A percentile compares a stretch with the other conserved stretches of the same genome.
Evolutionary conservation across 2,888 invertebrate genomes (phyloP).

Genomic region (Papilio demoleus): DNA sequence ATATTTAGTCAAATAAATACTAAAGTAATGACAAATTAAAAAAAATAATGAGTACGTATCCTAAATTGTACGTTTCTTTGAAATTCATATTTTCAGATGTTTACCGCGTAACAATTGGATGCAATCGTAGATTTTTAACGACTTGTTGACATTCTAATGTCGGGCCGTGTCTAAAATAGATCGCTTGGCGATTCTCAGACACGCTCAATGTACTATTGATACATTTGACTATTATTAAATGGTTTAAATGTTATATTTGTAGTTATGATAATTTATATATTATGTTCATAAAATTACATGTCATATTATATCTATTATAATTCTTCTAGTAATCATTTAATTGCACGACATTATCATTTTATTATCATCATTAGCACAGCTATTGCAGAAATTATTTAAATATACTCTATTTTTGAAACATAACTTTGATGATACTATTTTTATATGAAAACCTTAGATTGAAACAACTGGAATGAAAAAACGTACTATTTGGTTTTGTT

Average conservation of each 20-base stretch:
- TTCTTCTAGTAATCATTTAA: not conserved
- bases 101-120: slow-evolving; percentile 29
- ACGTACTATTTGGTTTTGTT: too few species aligned
- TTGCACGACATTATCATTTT: not conserved
- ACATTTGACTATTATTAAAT: not conserved
- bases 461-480: too few species aligned
- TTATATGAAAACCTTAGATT: too few species aligned
- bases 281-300: not conserved
- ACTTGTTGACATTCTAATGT: slow-evolving; percentile 35
- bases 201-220: not conserved
- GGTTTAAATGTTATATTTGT: not conserved
- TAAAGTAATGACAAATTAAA: not conserved
- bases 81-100: slow-evolving; percentile 13
- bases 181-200: slow-evolving; percentile 18
- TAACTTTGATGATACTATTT: too few species aligned
- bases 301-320: not conserved
- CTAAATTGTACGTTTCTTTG: slow-evolving; percentile 11
- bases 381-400: too few species aligned
- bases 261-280: not conserved
- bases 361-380: too few species aligned
- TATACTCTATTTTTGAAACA: too few species aligned
- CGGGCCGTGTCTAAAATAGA: slow-evolving; percentile 22
- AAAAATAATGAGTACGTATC: not conserved
- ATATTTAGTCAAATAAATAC: not conserved
- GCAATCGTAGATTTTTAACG: slow-evolving; percentile 23